These are phyloP conservation scores for Rhopilema esculentum DNA, from an alignment of 30 jellyfish, hydroid and myxozoan species.

Conservation along the genomic window DNA sequence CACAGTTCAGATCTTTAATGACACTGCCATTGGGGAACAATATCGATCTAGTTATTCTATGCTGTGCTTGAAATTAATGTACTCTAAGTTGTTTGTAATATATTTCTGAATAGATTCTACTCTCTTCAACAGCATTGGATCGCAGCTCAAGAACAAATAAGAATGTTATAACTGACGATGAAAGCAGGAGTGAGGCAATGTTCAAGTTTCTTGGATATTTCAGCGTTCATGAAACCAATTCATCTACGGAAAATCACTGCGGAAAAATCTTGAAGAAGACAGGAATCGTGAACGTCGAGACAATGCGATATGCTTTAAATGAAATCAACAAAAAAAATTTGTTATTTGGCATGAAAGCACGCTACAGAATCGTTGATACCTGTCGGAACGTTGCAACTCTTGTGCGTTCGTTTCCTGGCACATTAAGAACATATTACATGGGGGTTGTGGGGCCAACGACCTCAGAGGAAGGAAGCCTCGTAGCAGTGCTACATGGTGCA, in stretches of 20 bases:
- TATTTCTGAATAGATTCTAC: too few species aligned
- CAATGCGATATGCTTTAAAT: background rate
- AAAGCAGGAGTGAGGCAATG: too few species aligned
- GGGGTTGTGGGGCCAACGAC: constrained; percentile 60
- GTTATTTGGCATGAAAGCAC: background rate
- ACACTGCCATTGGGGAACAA: too few species aligned
- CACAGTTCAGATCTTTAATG: too few species aligned
- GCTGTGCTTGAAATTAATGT: too few species aligned
- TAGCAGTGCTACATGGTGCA: constrained; percentile 12
- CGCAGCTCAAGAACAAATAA: background rate
- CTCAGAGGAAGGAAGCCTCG: constrained; percentile 47
- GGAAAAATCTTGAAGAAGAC: background rate
- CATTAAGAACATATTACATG: background rate
- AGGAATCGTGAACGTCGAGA: background rate
- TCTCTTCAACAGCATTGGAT: background rate
- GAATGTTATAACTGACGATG: too few species aligned
- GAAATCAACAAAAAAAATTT: background rate
- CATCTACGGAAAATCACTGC: background rate
- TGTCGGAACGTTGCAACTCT: background rate
- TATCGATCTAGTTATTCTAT: too few species aligned
- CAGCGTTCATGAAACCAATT: background rate
- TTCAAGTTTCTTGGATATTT: background rate
- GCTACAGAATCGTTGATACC: background rate
- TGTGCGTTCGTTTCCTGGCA: background rate
- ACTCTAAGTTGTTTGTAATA: too few species aligned